A percentile compares a stretch with the other conserved stretches of the same genome.
phyloP scores from a whole-genome alignment of 2,888 invertebrate species.

The Pseudococcus viburni region DNA sequence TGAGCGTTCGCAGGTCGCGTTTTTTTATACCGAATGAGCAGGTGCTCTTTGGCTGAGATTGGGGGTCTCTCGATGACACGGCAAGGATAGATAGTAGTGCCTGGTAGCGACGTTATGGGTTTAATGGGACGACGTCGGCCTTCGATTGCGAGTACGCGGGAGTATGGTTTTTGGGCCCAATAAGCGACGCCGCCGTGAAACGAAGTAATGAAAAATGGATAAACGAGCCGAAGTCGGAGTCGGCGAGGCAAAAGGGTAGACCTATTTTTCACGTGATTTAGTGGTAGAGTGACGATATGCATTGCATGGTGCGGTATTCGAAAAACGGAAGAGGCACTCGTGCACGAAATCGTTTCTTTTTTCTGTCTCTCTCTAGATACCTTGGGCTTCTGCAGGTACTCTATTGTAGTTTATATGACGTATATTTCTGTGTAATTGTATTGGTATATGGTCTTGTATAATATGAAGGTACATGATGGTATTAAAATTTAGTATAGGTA shows the following conservation, averaged over 20 bases:
- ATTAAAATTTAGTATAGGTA: conserved; percentile 5
- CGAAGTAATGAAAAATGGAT: background rate
- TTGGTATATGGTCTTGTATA: background rate
- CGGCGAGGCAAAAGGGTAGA: conserved; percentile 32
- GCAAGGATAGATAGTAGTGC: background rate
- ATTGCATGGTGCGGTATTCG: background rate
- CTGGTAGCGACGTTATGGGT: conserved; percentile 1
- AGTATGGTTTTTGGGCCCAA: background rate
- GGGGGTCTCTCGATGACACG: background rate
- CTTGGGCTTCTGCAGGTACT: background rate
- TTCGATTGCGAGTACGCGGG: background rate
- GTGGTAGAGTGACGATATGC: background rate
- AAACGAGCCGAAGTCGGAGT: background rate
- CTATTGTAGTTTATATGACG: background rate
- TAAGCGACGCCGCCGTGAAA: background rate
- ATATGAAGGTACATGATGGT: conserved; percentile 9
- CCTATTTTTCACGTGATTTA: conserved; percentile 64
- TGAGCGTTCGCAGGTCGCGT: background rate
- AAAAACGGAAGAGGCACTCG: conserved; percentile 65
- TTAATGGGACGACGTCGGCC: background rate
- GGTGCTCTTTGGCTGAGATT: background rate
- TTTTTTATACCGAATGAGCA: background rate
- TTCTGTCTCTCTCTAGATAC: background rate
- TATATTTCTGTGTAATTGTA: background rate
- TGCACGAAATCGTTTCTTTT: conserved; percentile 60